Evolutionary conservation across 2,888 invertebrate species (phyloP).

Genomic region (Pachycephus smyrnensis): DNA sequence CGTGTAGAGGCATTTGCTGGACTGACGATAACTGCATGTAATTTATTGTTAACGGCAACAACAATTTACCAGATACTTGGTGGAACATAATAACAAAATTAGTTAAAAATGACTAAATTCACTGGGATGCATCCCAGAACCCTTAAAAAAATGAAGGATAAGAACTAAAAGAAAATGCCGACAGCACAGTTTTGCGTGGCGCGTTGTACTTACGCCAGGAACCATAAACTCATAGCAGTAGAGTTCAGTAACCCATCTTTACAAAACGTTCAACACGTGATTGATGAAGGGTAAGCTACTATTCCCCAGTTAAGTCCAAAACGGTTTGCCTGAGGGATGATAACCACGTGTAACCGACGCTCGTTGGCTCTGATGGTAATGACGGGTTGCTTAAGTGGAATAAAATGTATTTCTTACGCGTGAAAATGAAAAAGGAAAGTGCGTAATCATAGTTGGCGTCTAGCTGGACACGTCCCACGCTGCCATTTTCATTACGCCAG

Average conservation of each 20-base stretch:
- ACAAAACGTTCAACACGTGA: constrained; percentile 17
- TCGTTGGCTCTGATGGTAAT: neutral
- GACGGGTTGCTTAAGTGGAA: constrained; percentile 10
- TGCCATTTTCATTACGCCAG: too few species aligned
- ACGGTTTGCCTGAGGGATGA: constrained; percentile 15
- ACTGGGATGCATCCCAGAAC: neutral
- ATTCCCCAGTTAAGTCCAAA: constrained; percentile 14
- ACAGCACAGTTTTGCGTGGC: neutral
- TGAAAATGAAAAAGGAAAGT: constrained; percentile 19
- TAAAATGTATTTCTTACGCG: constrained; percentile 16
- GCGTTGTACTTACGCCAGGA: neutral
- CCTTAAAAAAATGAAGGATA: neutral
- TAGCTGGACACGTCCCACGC: neutral
- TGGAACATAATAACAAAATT: neutral
- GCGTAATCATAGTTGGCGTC: neutral
- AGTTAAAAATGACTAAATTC: neutral
- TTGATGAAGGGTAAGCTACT: constrained; percentile 18
- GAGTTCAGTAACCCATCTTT: constrained; percentile 21
- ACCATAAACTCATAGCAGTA: neutral
- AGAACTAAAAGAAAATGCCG: neutral
- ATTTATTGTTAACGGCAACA: neutral
- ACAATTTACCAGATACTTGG: neutral
- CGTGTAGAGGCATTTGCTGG: neutral
- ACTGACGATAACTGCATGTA: neutral
- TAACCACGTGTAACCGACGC: constrained; percentile 3